Conservation (phyloP, 2,888 invertebrate genomes). For the Dione juno region DNA sequence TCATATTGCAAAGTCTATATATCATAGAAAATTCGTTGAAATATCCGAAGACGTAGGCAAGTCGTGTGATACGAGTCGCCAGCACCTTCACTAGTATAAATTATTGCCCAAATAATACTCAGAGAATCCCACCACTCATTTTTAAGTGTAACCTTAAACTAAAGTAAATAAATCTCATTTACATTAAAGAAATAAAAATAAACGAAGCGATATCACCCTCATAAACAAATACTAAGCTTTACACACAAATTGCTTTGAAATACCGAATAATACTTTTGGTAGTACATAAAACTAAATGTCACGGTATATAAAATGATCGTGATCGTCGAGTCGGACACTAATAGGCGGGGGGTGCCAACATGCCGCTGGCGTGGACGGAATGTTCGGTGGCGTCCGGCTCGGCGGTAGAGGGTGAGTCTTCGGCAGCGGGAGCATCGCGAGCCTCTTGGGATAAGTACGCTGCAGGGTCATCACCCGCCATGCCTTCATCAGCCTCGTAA, state of each 20-base stretch:
- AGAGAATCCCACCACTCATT: constrained; percentile 65
- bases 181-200: constrained; percentile 58
- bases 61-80: constrained; percentile 77
- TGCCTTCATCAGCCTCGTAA: constrained; percentile 83
- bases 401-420: constrained; percentile 82
- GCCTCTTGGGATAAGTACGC: constrained; percentile 74
- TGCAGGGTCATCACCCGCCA: constrained; percentile 83
- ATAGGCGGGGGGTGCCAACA: constrained; percentile 81
- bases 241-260: constrained; percentile 61
- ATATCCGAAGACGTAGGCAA: constrained; percentile 81
- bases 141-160: constrained; percentile 57
- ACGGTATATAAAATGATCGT: constrained; percentile 49
- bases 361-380: constrained; percentile 81
- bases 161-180: constrained; percentile 61
- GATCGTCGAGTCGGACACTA: constrained; percentile 67
- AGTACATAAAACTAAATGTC: constrained; percentile 68
- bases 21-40: constrained; percentile 72
- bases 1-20: constrained; percentile 66
- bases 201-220: constrained; percentile 58
- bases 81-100: constrained; percentile 74
- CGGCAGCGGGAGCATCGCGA: constrained; percentile 70
- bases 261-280: constrained; percentile 80
- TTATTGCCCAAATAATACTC: constrained; percentile 71
- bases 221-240: constrained; percentile 63
- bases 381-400: constrained; percentile 84